Evolutionary conservation across 2,888 invertebrate species (phyloP).

Genomic region (Ormyrus pomaceus): DNA sequence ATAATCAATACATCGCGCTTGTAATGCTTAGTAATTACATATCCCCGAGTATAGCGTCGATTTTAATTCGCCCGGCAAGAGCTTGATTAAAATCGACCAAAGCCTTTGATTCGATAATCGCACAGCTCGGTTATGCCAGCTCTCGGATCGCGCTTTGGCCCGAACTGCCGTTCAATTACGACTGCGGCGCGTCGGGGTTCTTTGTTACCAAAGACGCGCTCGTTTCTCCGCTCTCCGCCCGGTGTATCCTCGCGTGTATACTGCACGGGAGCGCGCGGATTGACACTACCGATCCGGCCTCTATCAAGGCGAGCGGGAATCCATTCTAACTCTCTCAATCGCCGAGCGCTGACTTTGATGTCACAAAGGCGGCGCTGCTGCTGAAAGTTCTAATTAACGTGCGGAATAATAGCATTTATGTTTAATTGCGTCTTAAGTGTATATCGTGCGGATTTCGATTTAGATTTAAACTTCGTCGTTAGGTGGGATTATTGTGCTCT

Average conservation of each 20-base stretch:
- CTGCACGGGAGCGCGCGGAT: conserved; percentile 2
- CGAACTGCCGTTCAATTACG: neutral
- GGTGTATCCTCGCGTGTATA: no score
- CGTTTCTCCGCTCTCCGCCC: neutral
- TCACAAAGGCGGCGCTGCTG: conserved; percentile 26
- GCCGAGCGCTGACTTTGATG: conserved; percentile 26
- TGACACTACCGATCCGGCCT: conserved; percentile 13
- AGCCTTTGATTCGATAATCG: neutral
- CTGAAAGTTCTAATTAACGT: conserved; percentile 43
- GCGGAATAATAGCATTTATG: neutral
- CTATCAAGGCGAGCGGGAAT: neutral
- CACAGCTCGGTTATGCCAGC: neutral
- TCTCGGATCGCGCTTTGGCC: neutral
- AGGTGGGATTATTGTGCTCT: no score
- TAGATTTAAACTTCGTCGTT: no score
- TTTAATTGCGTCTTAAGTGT: neutral
- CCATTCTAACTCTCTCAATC: conserved; percentile 11
- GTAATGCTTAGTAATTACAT: no score
- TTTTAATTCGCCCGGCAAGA: neutral
- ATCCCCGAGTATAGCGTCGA: neutral
- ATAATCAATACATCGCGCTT: no score
- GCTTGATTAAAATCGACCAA: neutral
- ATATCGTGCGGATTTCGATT: neutral
- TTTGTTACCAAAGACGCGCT: conserved; percentile 23
- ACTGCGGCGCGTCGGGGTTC: conserved; percentile 22